Base-by-base conservation (phyloP, 2,113 vertebrate genomes). In the Spermophilus dauricus region DNA sequence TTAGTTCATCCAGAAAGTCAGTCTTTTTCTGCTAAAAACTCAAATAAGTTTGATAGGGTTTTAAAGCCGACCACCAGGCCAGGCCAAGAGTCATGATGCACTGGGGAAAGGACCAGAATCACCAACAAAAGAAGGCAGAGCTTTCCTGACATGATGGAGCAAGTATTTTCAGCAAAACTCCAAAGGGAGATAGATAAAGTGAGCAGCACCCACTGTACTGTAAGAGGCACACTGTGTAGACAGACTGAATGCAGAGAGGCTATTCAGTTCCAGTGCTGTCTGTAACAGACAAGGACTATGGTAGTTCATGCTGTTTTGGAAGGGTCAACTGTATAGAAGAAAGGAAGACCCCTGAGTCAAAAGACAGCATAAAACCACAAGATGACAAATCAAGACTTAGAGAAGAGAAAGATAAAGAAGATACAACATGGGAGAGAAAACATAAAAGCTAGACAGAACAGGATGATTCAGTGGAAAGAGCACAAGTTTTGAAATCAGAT, bases 1-100 rank as follows among this genome's bases (percentile, higher is more conserved):
- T 14, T 81, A 42, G 9, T 82, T 95, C 48, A 45, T 61, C 58
- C 14, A 63, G 86, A 53, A 94, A 97, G 65, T 4, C 16, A 82
- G 9, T 30, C 16, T 86, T 75, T 39, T 65, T 11, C 32, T 37
- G 13, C 39, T 63, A 76, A 67, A 45, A 86, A 75, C 9, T 58
- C 18, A 9, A 45, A 20, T 58, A 26, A 61, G 22, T 61, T 1
- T 61, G 58, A 0, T 34, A 58, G 42, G 20, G 14, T 69, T 95
- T 80, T 75, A 11, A 61, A 53, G 51, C 61, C 67, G 87, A 77
- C 17, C 12, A 22, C 51, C 34, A 87, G 39, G 78, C 37, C 53
- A 76, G 34, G 22, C 7, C 58, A 73, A 77, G 53, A 53, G 42
- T 70, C 63, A 11, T 22, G 61, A 26, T 56, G 51, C 39, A 37